Evolutionary conservation across 2,888 invertebrate species (phyloP).

Genomic region (Cryptophagus acutangulus): DNA sequence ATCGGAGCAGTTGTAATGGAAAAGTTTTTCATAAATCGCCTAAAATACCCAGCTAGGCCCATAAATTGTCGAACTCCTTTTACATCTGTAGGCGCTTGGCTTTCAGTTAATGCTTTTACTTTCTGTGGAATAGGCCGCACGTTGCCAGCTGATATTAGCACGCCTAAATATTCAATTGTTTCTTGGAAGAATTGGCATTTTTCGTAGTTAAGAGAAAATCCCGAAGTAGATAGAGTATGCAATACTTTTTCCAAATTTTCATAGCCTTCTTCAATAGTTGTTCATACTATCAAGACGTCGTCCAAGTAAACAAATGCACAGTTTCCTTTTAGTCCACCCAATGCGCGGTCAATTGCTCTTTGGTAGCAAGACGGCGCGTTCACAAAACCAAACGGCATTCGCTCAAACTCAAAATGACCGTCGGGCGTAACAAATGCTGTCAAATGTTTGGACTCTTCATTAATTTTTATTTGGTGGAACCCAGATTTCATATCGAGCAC

Average conservation of each 20-base stretch:
- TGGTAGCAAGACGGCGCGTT: constrained; percentile 39
- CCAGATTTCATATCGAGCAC: constrained; percentile 33
- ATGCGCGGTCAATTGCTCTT: constrained; percentile 18
- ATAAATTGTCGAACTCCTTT: constrained; percentile 25
- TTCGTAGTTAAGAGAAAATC: constrained; percentile 16
- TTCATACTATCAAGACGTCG: constrained; percentile 14
- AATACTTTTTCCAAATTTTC: constrained; percentile 13
- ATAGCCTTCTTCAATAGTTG: constrained; percentile 13
- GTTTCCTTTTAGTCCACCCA: constrained; percentile 1
- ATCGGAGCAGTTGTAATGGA: constrained; percentile 23
- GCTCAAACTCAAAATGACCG: constrained; percentile 34
- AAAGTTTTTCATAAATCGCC: constrained; percentile 26
- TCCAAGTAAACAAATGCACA: constrained; percentile 17
- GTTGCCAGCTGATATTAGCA: constrained; percentile 14
- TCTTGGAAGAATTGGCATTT: constrained; percentile 18
- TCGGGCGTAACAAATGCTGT: constrained; percentile 37
- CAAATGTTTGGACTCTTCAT: constrained; percentile 26
- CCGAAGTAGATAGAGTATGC: constrained; percentile 7
- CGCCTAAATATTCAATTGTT: constrained; percentile 16
- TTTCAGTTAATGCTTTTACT: constrained; percentile 26
- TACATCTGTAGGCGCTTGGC: constrained; percentile 26
- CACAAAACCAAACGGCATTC: constrained; percentile 37
- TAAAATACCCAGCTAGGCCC: constrained; percentile 25
- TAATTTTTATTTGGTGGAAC: constrained; percentile 35
- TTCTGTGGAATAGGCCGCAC: constrained; percentile 12